Evolutionary conservation across 2,888 invertebrate species (phyloP).

Genomic region (Noctuana brunneofusca): DNA sequence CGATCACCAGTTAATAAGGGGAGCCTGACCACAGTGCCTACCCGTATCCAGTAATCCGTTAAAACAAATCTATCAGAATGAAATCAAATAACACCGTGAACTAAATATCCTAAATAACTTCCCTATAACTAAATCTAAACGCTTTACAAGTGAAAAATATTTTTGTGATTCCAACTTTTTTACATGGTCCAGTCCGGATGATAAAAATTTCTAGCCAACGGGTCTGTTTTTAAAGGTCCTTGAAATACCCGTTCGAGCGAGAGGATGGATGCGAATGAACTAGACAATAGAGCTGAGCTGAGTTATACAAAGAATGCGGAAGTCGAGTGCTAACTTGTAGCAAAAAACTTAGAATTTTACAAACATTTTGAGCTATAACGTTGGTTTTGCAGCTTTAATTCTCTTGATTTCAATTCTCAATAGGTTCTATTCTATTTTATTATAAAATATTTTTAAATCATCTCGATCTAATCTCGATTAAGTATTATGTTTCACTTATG

Average conservation of each 20-base stretch:
- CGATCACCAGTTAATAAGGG: not conserved
- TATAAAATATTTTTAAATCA: not conserved
- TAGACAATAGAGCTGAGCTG: not conserved
- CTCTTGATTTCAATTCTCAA: not conserved
- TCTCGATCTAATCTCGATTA: not conserved
- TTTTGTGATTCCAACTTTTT: no score
- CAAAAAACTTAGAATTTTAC: constrained; percentile 6
- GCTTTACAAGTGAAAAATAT: no score
- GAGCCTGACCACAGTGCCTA: no score
- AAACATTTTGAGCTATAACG: not conserved
- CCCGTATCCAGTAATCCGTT: no score
- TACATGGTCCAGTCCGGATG: not conserved
- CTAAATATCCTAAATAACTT: no score
- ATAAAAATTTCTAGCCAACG: not conserved
- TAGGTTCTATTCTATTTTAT: not conserved
- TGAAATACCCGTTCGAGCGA: not conserved
- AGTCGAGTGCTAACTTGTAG: constrained; percentile 6
- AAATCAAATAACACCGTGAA: no score
- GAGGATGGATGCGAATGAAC: not conserved
- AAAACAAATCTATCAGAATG: no score
- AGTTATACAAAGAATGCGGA: constrained; percentile 26
- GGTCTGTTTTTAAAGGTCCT: not conserved
- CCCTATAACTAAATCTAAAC: no score
- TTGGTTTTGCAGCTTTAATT: not conserved
- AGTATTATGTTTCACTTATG: not conserved